Conservation (phyloP, 2,797 vertebrate species). For the Crenuchus spilurus region DNA sequence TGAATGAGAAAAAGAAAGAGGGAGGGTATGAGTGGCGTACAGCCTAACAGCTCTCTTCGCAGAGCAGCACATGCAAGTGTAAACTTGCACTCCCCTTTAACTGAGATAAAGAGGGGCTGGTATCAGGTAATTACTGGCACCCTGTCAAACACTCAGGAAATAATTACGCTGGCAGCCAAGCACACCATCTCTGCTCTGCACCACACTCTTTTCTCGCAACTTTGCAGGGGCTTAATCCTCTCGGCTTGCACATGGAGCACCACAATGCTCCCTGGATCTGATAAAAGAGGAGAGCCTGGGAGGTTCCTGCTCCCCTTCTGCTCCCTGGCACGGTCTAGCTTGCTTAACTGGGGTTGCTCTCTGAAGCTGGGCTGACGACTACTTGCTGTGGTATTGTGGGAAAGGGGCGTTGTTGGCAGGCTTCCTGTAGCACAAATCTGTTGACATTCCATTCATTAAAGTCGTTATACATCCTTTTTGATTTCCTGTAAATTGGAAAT, state of each 20-base stretch:
- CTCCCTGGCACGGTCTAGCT: not conserved
- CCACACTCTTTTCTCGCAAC: conserved; percentile 51
- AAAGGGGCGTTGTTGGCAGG: conserved; percentile 20
- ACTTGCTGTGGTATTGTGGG: conserved; percentile 14
- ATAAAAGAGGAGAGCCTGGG: conserved; percentile 52
- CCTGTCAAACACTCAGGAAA: conserved; percentile 70
- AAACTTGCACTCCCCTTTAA: conserved; percentile 66
- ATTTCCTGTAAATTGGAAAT: conserved; percentile 32
- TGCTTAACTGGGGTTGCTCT: not conserved
- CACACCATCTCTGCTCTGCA: conserved; percentile 37
- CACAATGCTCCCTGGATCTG: conserved; percentile 58
- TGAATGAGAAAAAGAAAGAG: conserved; percentile 1
- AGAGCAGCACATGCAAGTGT: conserved; percentile 60
- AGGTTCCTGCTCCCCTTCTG: not conserved
- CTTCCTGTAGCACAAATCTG: conserved; percentile 28
- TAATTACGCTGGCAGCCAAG: conserved; percentile 70
- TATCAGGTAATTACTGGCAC: conserved; percentile 79
- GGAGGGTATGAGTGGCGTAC: conserved; percentile 18
- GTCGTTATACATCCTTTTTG: conserved; percentile 9
- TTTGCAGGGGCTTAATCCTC: conserved; percentile 56
- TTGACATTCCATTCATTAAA: conserved; percentile 32
- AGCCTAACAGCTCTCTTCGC: conserved; percentile 37
- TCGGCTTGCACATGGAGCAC: conserved; percentile 54
- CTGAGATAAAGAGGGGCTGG: conserved; percentile 68
- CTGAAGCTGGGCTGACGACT: too few relatives aligned